Percentiles rank a stretch among this genome's conserved stretches.
phyloP scores from a whole-genome alignment of 2,888 invertebrate species.

The Strigamia maritima region DNA sequence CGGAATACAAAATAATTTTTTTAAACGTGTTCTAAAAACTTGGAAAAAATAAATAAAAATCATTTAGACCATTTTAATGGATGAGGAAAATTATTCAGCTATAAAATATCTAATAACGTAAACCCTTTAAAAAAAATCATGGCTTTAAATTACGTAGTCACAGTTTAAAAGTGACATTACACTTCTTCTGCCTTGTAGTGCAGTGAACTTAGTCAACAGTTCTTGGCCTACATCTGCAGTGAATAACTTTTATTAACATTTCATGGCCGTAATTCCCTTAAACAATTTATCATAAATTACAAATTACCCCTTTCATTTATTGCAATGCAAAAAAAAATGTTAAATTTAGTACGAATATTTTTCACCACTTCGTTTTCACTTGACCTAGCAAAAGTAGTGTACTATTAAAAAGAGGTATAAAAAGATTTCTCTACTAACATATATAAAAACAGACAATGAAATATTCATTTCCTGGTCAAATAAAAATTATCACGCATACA shows the following conservation, averaged over 20 bases:
- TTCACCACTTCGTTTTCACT: neutral
- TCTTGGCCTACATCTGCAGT: conserved; percentile 3
- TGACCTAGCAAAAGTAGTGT: neutral
- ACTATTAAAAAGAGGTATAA: neutral
- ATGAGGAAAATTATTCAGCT: no score
- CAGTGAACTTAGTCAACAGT: conserved; percentile 22
- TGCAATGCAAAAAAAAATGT: neutral
- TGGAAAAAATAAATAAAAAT: no score
- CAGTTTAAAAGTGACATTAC: conserved; percentile 24
- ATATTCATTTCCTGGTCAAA: conserved; percentile 2
- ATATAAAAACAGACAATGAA: neutral
- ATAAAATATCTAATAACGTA: no score
- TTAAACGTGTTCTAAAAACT: no score
- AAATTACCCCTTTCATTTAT: neutral
- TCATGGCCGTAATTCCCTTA: conserved; percentile 7
- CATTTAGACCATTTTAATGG: no score
- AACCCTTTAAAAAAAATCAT: neutral
- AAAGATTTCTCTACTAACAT: neutral
- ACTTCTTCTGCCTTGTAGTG: neutral
- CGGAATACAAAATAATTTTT: no score
- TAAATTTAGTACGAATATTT: neutral
- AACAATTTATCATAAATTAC: neutral
- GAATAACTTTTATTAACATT: conserved; percentile 2
- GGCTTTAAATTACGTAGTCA: neutral
- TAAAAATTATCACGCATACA: neutral